Base-by-base conservation (phyloP, 1,140 invertebrate genomes). In the Cydia strobilella region DNA sequence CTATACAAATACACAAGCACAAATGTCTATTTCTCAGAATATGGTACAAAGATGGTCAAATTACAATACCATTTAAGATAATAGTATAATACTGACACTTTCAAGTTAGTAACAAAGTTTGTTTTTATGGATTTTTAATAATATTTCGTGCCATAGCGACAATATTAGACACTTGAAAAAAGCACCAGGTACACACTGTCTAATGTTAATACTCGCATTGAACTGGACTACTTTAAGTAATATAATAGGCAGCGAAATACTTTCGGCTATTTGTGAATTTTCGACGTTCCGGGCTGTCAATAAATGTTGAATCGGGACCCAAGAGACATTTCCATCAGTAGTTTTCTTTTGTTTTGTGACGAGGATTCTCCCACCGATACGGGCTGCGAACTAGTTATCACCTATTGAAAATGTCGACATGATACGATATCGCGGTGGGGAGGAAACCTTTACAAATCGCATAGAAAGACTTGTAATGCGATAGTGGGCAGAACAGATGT, bases 391-490 rank as follows among this genome's bases (percentile, higher is more conserved):
- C 65, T 69, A 69, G 65, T 69, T 76, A 75, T 51, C 23, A 62
- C 54, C 81, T 79, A 82, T 80, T 75, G 84, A 79, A 82, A 78
- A 78, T 74, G 78, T 81, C 82, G 84, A 84, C 75, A 72, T 78
- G 82, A 85, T 78, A 88, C 76, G 80, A 80, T 86, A 86, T 84
- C 78, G 80, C 23, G 83, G 86, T 77, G 79, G 74, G 81, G 79
- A 84, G 85, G 86, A 90, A 88, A 78, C 82, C 85, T 85, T 88
- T 91, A 90, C 82, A 91, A 91, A 91, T 88, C 84, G 78, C 71
- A 79, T 80, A 83, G 83, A 86, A 86, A 84, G 80, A 78, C 77
- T 83, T 74, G 84, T 86, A 85, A 88, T 84, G 76, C 78, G 84
- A 89, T 88, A 88, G 84, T 84, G 76, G 51, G 78, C 72, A 77